Evolutionary conservation across 2,888 invertebrate species (phyloP).

Genomic region (Pterostichus niger): DNA sequence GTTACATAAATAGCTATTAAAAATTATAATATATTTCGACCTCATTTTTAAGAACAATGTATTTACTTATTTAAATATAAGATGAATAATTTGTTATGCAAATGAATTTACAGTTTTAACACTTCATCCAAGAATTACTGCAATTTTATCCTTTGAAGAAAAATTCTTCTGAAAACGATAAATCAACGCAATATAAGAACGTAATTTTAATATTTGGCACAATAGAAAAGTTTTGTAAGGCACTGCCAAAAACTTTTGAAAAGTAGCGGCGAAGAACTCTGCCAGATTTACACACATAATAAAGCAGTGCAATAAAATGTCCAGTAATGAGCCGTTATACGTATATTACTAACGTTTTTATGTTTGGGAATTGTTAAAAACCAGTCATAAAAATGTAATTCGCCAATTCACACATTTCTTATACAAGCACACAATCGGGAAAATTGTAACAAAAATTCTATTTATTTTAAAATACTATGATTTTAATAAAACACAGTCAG

Average conservation of each 20-base stretch:
- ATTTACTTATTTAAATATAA: too few relatives aligned
- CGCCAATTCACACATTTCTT: background rate
- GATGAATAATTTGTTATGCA: too few relatives aligned
- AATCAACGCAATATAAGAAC: background rate
- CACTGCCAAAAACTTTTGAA: conserved; percentile 32
- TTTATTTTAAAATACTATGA: too few relatives aligned
- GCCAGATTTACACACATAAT: conserved; percentile 36
- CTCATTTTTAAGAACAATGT: too few relatives aligned
- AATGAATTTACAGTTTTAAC: too few relatives aligned
- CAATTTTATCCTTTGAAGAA: background rate
- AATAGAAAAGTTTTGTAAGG: conserved; percentile 1
- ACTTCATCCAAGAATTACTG: background rate
- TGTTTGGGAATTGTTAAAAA: conserved; percentile 27
- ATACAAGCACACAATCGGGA: too few relatives aligned
- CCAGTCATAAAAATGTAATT: conserved; percentile 25
- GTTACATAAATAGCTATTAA: too few relatives aligned
- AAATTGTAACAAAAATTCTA: too few relatives aligned
- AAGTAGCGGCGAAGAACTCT: conserved; percentile 20
- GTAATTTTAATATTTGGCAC: conserved; percentile 17
- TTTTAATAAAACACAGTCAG: too few relatives aligned
- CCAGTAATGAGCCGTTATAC: conserved; percentile 36
- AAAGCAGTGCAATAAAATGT: conserved; percentile 44
- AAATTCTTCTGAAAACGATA: conserved; percentile 3
- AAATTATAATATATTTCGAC: too few relatives aligned
- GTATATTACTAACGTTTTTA: conserved; percentile 23